These are phyloP conservation scores for Platyrinchus mystaceus DNA, from an alignment of 2,797 vertebrate genomes.

Conservation along the genomic window DNA sequence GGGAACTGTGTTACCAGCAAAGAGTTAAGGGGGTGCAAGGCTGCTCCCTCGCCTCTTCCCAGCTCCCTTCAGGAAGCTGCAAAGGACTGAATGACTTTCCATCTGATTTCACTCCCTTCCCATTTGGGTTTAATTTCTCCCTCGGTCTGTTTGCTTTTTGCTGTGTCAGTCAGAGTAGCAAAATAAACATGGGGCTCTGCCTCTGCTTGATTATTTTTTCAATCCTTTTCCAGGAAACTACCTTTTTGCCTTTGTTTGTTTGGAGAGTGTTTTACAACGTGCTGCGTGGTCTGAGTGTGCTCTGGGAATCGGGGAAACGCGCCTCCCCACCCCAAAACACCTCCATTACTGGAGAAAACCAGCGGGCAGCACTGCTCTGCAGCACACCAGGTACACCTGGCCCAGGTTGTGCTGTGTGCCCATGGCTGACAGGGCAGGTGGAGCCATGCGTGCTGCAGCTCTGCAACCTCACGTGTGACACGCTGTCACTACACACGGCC, in stretches of 20 bases:
- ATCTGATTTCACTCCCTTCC: neutral
- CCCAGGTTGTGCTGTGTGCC: fast-evolving
- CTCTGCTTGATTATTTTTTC: slow-evolving; percentile 49
- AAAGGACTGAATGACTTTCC: neutral
- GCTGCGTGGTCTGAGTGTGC: neutral
- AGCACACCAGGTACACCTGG: fast-evolving
- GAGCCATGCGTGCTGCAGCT: neutral
- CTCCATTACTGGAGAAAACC: fast-evolving
- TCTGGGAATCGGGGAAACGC: fast-evolving
- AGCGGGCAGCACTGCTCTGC: neutral
- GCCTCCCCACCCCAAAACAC: neutral
- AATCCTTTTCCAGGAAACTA: slow-evolving; percentile 40
- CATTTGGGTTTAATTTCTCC: slow-evolving; percentile 43
- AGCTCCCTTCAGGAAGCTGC: neutral
- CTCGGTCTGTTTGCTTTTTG: slow-evolving; percentile 33
- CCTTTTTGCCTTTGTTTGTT: slow-evolving; percentile 44
- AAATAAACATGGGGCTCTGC: neutral
- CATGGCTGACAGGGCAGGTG: fast-evolving
- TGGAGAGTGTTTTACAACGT: slow-evolving; percentile 24
- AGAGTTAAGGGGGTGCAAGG: neutral
- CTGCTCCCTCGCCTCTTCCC: neutral
- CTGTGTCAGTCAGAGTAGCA: slow-evolving; percentile 28
- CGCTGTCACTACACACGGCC: fast-evolving
- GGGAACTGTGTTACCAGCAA: neutral
- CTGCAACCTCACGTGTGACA: fast-evolving